phyloP scores from a whole-genome alignment of 2,797 vertebrate species.

The Eulemur coronatus region DNA sequence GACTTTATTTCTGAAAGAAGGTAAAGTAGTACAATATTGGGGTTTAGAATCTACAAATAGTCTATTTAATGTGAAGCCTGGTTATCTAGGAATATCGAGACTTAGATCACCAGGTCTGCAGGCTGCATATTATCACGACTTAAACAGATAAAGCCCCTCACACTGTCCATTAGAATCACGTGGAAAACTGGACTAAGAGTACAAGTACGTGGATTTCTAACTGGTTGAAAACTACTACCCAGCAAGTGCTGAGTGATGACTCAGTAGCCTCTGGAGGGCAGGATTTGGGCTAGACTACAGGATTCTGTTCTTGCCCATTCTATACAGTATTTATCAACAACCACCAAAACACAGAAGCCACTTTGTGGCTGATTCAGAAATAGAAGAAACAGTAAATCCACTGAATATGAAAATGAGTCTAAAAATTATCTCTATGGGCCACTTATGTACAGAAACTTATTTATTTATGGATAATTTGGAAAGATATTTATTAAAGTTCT shows the following conservation, averaged over 20 bases:
- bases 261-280: background rate
- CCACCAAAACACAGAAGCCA: background rate
- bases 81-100: background rate
- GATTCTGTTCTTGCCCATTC: background rate
- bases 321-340: background rate
- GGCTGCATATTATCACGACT: background rate
- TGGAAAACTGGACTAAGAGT: background rate
- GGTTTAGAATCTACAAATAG: background rate
- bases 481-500: conserved; percentile 19
- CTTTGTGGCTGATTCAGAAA: background rate
- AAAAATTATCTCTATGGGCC: background rate
- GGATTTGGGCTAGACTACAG: background rate
- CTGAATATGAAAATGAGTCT: background rate
- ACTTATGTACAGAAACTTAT: background rate
- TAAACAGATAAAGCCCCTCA: background rate
- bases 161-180: background rate
- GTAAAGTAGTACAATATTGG: background rate
- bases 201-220: background rate
- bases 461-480: conserved; percentile 6
- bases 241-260: background rate
- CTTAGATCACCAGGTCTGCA: background rate
- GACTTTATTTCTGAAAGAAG: background rate
- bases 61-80: background rate
- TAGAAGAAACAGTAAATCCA: background rate
- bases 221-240: background rate